Evolutionary conservation across 2,113 vertebrate genomes (phyloP).

Genomic region (Mesembrinibis cayennensis): DNA sequence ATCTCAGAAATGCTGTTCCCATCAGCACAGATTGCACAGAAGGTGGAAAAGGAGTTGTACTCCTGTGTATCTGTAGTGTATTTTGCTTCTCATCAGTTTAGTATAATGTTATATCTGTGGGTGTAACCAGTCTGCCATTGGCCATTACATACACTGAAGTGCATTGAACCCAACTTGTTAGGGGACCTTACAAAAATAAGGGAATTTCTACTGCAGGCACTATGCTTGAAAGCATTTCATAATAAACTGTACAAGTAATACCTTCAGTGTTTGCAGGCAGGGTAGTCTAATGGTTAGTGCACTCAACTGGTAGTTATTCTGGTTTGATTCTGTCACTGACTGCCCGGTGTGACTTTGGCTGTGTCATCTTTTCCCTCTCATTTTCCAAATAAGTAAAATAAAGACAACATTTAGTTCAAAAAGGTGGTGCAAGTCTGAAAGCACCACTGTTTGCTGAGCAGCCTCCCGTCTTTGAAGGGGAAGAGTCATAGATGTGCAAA

Average conservation of each 20-base stretch:
- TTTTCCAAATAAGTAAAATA: conserved; percentile 1
- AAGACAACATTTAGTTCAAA: not conserved
- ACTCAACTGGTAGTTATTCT: not conserved
- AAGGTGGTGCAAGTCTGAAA: not conserved
- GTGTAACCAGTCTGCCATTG: not conserved
- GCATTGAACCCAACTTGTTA: not conserved
- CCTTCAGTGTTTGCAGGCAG: not conserved
- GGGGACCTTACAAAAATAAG: not conserved
- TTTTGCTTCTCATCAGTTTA: not conserved
- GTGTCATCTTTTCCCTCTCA: not conserved
- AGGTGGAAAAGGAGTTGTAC: not conserved
- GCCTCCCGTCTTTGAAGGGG: not conserved
- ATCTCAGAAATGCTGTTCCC: not conserved
- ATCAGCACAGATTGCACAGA: not conserved
- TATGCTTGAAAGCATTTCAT: not conserved
- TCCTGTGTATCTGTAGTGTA: not conserved
- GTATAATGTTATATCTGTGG: not conserved
- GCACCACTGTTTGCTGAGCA: not conserved
- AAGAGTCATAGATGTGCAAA: not conserved
- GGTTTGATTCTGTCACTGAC: not conserved
- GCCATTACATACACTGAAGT: not conserved
- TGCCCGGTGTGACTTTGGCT: not conserved
- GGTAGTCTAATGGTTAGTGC: not conserved
- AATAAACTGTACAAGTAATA: not conserved
- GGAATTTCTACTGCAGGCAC: not conserved